A percentile compares a stretch with the other conserved stretches of the same genome.
phyloP scores from a whole-genome alignment of 35 echinoderm and acorn worm genomes.

The Lytechinus variegatus region DNA sequence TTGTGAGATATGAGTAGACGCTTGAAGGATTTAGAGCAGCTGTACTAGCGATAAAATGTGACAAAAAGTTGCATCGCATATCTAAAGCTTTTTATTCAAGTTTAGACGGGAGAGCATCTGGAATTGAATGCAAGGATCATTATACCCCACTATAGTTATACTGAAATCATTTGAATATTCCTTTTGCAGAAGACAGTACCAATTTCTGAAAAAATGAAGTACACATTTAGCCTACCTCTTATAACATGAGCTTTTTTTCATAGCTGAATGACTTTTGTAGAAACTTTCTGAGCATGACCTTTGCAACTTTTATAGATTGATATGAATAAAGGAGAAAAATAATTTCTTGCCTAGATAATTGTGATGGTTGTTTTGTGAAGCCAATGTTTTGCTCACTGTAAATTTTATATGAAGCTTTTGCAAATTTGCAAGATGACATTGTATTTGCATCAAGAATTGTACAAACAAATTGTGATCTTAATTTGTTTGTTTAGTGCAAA shows the following conservation, averaged over 20 bases:
- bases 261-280: background rate
- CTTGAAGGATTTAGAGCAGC: too few relatives aligned
- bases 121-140: too few relatives aligned
- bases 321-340: too few relatives aligned
- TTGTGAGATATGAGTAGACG: too few relatives aligned
- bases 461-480: background rate
- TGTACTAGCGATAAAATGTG: too few relatives aligned
- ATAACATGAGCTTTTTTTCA: background rate
- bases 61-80: too few relatives aligned
- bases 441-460: background rate
- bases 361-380: background rate
- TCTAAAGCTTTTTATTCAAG: too few relatives aligned
- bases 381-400: background rate
- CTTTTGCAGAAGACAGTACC: background rate
- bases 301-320: background rate
- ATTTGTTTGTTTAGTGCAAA: background rate
- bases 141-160: background rate
- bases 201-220: background rate
- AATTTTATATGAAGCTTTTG: background rate
- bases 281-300: background rate
- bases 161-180: background rate
- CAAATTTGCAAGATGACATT: background rate
- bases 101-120: too few relatives aligned
- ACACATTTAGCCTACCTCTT: background rate
- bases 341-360: background rate